A percentile compares a stretch with the other conserved stretches of the same genome.
phyloP scores from a whole-genome alignment of 2,113 vertebrate species.

The Chloebia gouldiae region DNA sequence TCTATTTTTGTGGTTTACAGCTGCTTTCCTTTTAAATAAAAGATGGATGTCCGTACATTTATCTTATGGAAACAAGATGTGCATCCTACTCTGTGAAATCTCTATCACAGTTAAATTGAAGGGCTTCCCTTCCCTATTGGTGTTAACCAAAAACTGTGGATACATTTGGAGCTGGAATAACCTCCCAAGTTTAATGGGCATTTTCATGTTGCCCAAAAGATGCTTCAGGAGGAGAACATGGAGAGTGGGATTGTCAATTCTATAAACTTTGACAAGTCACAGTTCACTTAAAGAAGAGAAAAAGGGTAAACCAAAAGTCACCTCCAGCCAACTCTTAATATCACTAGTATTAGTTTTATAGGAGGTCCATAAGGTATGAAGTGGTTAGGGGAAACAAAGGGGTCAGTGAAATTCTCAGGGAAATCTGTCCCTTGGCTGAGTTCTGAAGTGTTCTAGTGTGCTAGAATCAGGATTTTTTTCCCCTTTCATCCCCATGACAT shows the following conservation, averaged over 20 bases:
- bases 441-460: neutral
- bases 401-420: neutral
- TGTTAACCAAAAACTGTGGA: neutral
- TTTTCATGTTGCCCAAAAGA: neutral
- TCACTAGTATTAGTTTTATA: neutral
- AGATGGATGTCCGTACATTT: neutral
- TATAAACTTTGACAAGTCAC: neutral
- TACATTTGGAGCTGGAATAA: neutral
- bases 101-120: neutral
- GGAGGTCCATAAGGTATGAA: neutral
- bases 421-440: neutral
- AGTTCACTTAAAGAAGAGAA: neutral
- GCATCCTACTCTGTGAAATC: neutral
- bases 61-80: neutral
- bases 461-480: constrained; percentile 38
- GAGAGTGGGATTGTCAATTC: neutral
- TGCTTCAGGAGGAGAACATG: neutral
- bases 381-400: neutral
- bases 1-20: neutral
- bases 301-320: neutral
- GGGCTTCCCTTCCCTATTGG: neutral
- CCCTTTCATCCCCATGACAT: constrained; percentile 40
- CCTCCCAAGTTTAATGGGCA: neutral
- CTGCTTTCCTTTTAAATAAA: neutral
- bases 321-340: neutral